A percentile compares a stretch with the other conserved stretches of the same genome.
Conservation (phyloP, 2,797 vertebrate genomes). For the Ptychadena robeensis region DNA sequence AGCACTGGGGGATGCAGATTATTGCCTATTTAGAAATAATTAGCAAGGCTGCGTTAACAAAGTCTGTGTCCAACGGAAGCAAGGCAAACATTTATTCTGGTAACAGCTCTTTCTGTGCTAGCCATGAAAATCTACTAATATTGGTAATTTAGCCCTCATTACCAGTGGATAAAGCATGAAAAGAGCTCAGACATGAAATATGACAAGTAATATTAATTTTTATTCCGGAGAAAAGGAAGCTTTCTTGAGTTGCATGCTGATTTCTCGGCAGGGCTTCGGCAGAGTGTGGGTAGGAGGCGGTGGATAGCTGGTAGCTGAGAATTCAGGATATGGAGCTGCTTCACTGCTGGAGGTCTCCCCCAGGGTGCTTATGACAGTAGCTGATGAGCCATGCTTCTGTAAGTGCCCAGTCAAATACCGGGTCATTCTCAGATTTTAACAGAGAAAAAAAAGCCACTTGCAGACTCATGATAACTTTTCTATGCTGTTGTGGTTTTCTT, state of each 20-base stretch:
- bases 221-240: constrained; percentile 86
- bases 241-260: constrained; percentile 86
- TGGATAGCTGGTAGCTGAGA: constrained; percentile 74
- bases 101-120: constrained; percentile 89
- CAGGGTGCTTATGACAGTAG: constrained; percentile 73
- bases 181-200: constrained; percentile 90
- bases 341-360: constrained; percentile 77
- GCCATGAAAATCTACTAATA: constrained; percentile 91
- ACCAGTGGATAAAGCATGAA: constrained; percentile 89
- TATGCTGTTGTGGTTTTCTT: background rate
- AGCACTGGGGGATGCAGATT: constrained; percentile 86
- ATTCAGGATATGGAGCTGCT: constrained; percentile 71
- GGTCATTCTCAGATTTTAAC: constrained; percentile 72
- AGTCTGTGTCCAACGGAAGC: constrained; percentile 87
- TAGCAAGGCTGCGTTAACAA: constrained; percentile 88
- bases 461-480: constrained; percentile 26
- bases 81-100: constrained; percentile 90
- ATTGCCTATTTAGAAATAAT: constrained; percentile 91
- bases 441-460: constrained; percentile 67
- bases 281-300: constrained; percentile 71
- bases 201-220: constrained; percentile 91
- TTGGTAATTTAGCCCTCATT: constrained; percentile 91
- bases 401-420: constrained; percentile 78
- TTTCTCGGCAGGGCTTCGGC: constrained; percentile 83
- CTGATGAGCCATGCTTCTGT: constrained; percentile 80